Evolutionary conservation across 2,888 invertebrate genomes (phyloP), one percentile per base, ranked within the genome.

Genomic region (Spatulosminthurus flaviceps): DNA sequence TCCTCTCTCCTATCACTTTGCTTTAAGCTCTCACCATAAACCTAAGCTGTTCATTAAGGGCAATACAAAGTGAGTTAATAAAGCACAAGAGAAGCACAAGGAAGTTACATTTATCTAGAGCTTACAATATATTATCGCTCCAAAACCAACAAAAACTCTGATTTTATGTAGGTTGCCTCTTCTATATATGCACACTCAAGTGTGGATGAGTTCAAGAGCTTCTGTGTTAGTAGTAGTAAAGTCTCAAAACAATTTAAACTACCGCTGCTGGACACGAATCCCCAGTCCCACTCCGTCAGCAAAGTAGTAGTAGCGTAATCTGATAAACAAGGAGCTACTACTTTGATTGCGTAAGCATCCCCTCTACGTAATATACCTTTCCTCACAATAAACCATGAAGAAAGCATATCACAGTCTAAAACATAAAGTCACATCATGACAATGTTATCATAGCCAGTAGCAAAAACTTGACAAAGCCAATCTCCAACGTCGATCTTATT

Each of bases 391-490:
- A 51, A 51, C 9, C 5, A 13, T 51, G 5, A n/a, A n/a, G n/a
- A 16, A 7, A 51, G 19, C 51, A 51, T 51, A n/a, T n/a, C 9
- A 51, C 16, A 19, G 51, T 51, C 51, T 51, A 51, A 51, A 51
- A 51, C 51, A 51, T 51, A 51, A 51, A 51, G 51, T 51, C 51
- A 51, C 51, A 51, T 51, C 51, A 51, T 51, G 51, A 51, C 51
- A 51, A 9, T 51, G 51, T 51, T 51, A 13, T 13, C n/a, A 51
- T 51, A 16, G 51, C 51, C 67, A 28, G 67, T 67, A 67, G 67
- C 67, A 67, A 67, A 67, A 67, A 67, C 28, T 67, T 28, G 43
- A 72, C 71, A 70, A 70, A 34, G 70, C 21, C 70, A 70, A 70
- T 70, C 41, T 70, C 21, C 4, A 28, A 51, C 16, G 51, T 51